These are phyloP conservation scores for Thyatira batis DNA, from an alignment of 2,888 invertebrate genomes.

Conservation along the genomic window DNA sequence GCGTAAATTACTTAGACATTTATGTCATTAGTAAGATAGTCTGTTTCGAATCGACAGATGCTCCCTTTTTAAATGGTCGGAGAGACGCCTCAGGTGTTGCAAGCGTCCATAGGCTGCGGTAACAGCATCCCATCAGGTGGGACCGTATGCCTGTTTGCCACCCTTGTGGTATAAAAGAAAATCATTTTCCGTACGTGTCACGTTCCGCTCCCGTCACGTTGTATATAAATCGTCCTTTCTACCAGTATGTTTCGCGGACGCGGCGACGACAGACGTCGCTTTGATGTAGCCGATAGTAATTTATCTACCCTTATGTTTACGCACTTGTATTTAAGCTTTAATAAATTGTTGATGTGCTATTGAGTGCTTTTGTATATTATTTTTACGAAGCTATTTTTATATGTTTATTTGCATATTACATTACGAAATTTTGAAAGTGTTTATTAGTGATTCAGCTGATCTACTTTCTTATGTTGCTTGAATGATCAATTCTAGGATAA, in stretches of 20 bases:
- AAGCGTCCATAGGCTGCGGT: too few species aligned
- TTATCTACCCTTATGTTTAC: constrained; percentile 3
- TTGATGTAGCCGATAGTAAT: constrained; percentile 4
- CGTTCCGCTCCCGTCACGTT: neutral
- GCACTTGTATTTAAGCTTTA: constrained; percentile 3
- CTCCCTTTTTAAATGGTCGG: too few species aligned
- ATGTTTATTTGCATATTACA: neutral
- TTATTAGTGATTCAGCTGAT: too few species aligned
- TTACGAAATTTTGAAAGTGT: neutral
- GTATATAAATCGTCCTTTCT: neutral
- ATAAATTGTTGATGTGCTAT: constrained; percentile 3
- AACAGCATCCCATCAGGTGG: too few species aligned
- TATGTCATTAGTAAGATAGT: too few species aligned
- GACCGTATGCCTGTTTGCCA: too few species aligned
- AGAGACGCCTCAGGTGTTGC: too few species aligned
- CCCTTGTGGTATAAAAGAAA: too few species aligned
- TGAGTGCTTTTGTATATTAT: neutral
- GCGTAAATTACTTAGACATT: too few species aligned
- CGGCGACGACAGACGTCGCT: constrained; percentile 1
- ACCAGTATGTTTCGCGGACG: neutral
- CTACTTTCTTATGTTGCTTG: too few species aligned
- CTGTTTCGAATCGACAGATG: too few species aligned
- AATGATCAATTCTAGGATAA: too few species aligned
- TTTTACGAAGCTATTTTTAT: neutral
- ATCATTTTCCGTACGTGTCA: neutral